Percentiles rank a stretch among this genome's conserved stretches.
Evolutionary conservation across 92 coral and sea anemone species (phyloP).

Genomic region (Siderastrea siderea): DNA sequence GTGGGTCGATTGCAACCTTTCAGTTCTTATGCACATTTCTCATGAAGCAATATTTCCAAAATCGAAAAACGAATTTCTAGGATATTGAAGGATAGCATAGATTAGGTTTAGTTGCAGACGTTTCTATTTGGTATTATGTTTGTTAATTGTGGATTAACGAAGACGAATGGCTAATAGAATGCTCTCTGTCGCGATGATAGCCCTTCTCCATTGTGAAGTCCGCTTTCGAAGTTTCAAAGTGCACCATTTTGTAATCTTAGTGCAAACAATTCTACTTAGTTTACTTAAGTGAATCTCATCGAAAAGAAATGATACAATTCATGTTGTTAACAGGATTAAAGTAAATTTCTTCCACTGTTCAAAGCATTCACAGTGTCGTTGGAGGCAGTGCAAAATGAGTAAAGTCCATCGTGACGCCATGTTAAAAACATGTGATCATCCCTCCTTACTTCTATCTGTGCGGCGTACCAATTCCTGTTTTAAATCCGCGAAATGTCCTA

Average conservation of each 20-base stretch:
- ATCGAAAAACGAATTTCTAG: background rate
- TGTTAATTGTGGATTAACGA: slow-evolving; percentile 33
- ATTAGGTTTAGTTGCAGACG: background rate
- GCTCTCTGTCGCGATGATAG: slow-evolving; percentile 22
- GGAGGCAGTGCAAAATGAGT: slow-evolving; percentile 56
- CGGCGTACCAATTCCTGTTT: slow-evolving; percentile 35
- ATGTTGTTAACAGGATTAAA: slow-evolving; percentile 50
- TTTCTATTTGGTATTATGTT: slow-evolving; percentile 15
- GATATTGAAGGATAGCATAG: background rate
- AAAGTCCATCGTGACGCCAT: slow-evolving; percentile 58
- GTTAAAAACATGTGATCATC: slow-evolving; percentile 89
- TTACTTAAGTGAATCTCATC: background rate
- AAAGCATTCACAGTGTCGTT: slow-evolving; percentile 61
- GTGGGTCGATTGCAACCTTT: background rate
- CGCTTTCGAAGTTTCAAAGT: slow-evolving; percentile 24
- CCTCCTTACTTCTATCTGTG: slow-evolving; percentile 63
- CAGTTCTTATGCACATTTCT: background rate
- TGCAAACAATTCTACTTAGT: slow-evolving; percentile 11
- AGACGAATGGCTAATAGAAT: slow-evolving; percentile 18
- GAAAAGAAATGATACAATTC: slow-evolving; percentile 9
- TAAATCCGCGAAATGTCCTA: slow-evolving; percentile 33
- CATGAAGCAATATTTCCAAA: background rate
- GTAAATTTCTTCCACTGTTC: slow-evolving; percentile 15
- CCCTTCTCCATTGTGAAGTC: slow-evolving; percentile 39
- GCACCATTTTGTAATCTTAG: background rate